Evolutionary conservation across 2,797 vertebrate genomes (phyloP).

Genomic region (Lophius americanus): DNA sequence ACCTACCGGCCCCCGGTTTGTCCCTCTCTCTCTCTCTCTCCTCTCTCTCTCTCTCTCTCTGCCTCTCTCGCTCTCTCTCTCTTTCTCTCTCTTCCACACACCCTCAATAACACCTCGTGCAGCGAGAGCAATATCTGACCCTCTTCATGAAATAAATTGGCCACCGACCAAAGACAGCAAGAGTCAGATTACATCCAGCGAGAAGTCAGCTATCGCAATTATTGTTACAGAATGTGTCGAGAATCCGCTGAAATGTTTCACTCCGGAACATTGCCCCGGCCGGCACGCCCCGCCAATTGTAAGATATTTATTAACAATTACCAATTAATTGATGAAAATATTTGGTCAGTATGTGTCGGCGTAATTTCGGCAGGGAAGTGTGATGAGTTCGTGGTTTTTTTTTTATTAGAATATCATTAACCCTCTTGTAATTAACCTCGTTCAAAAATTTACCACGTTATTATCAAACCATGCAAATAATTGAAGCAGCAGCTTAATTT

Average conservation of each 20-base stretch:
- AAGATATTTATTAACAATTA: constrained; percentile 81
- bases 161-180: constrained; percentile 74
- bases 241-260: constrained; percentile 75
- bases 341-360: constrained; percentile 76
- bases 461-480: constrained; percentile 87
- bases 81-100: constrained; percentile 16
- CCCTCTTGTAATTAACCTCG: constrained; percentile 85
- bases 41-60: constrained; percentile 19
- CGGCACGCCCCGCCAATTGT: constrained; percentile 40
- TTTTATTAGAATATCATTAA: constrained; percentile 83
- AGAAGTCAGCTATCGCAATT: constrained; percentile 69
- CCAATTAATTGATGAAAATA: constrained; percentile 80
- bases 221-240: constrained; percentile 72
- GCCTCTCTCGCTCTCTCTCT: constrained; percentile 3
- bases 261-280: constrained; percentile 57
- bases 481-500: constrained; percentile 84
- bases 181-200: constrained; percentile 69
- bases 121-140: constrained; percentile 67
- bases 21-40: constrained; percentile 50
- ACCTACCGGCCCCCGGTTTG: constrained; percentile 75
- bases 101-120: constrained; percentile 52
- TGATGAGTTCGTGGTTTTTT: constrained; percentile 73
- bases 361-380: constrained; percentile 73
- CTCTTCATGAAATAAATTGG: constrained; percentile 78
- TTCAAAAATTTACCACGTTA: constrained; percentile 86